Evolutionary conservation across 2,888 invertebrate species (phyloP).

Genomic region (Archips crataeganus): DNA sequence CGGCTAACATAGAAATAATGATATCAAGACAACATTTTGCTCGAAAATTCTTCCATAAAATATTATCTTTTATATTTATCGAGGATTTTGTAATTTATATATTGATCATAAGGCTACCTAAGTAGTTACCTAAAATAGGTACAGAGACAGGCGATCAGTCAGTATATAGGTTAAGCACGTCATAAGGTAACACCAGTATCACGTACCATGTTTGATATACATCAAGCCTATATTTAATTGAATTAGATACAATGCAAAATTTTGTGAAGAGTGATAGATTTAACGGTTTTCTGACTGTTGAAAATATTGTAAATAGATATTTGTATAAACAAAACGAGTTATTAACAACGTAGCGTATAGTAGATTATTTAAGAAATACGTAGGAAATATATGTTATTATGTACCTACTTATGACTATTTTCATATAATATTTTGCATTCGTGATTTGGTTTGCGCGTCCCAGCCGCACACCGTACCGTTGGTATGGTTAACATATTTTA

Average conservation of each 20-base stretch:
- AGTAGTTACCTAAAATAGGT: neutral
- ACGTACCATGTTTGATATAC: neutral
- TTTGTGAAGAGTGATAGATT: constrained; percentile 32
- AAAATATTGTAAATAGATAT: constrained; percentile 55
- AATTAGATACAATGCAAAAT: constrained; percentile 4
- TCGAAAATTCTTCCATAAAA: constrained; percentile 44
- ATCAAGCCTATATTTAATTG: neutral
- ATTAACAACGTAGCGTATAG: constrained; percentile 51
- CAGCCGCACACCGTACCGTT: constrained; percentile 1
- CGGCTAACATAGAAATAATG: constrained; percentile 14
- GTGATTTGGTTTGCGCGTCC: constrained; percentile 28
- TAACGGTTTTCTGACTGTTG: constrained; percentile 43
- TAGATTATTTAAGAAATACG: constrained; percentile 53
- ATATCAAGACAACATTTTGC: constrained; percentile 38
- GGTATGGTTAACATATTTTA: constrained; percentile 50
- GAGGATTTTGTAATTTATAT: constrained; percentile 30
- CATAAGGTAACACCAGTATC: neutral
- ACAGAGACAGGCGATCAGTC: neutral
- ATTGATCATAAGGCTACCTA: neutral
- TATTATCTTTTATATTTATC: constrained; percentile 34
- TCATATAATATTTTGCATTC: constrained; percentile 32
- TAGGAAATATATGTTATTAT: constrained; percentile 36
- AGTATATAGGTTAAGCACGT: neutral
- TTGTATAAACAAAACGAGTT: constrained; percentile 54
- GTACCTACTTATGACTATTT: constrained; percentile 35